Conservation (phyloP, 2,797 vertebrate genomes). For the Enteromius argenteus region DNA sequence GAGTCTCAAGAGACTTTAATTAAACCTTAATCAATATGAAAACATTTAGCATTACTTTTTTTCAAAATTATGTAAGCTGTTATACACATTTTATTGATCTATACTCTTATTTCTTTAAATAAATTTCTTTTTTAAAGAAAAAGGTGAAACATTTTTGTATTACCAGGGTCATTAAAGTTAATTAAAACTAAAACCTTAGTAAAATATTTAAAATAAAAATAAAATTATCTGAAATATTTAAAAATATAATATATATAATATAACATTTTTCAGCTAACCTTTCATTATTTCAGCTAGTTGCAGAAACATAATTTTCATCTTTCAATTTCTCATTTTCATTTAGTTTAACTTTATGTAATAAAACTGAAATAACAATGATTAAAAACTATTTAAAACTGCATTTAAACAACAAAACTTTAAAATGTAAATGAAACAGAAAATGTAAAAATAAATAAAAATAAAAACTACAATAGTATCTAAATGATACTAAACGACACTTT, state of each 20-base stretch:
- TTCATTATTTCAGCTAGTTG: not conserved
- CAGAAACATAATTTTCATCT: not conserved
- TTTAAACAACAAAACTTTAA: not conserved
- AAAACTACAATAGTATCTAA: not conserved
- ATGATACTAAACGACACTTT: not conserved
- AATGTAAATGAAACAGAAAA: not conserved
- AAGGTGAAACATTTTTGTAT: not conserved
- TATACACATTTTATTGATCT: not conserved
- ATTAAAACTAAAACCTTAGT: not conserved
- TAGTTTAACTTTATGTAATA: too few relatives aligned
- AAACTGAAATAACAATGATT: too few relatives aligned
- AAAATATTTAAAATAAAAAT: not conserved
- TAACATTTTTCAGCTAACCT: not conserved
- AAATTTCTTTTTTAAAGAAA: not conserved
- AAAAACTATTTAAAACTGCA: too few relatives aligned
- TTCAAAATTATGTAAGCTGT: not conserved
- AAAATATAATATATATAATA: too few relatives aligned
- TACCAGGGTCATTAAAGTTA: not conserved
- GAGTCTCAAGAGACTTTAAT: not conserved
- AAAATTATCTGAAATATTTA: too few relatives aligned
- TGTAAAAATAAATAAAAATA: not conserved
- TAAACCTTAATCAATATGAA: not conserved
- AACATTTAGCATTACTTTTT: not conserved
- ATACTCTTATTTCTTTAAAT: not conserved
- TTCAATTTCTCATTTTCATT: too few relatives aligned